Conservation (phyloP, 2,888 invertebrate genomes). For the Tillus elongatus region DNA sequence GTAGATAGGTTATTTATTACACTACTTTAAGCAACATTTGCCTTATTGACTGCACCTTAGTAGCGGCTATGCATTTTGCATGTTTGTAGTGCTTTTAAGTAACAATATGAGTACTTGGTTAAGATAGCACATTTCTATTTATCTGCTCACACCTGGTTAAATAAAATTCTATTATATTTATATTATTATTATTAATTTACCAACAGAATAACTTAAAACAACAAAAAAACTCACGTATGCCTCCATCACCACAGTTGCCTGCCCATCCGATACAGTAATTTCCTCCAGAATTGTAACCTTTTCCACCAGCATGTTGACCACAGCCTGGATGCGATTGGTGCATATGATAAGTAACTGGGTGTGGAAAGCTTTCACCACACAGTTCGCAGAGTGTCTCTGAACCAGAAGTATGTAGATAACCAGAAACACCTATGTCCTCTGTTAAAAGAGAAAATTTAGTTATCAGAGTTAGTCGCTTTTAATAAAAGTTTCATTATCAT, state of each 20-base stretch:
- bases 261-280: constrained; percentile 82
- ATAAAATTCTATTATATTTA: too few relatives aligned
- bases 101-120: too few relatives aligned
- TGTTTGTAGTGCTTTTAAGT: too few relatives aligned
- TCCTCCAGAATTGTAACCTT: constrained; percentile 88
- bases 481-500: too few relatives aligned
- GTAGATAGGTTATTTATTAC: too few relatives aligned
- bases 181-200: background rate
- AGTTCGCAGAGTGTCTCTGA: constrained; percentile 63
- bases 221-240: constrained; percentile 59
- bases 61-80: too few relatives aligned
- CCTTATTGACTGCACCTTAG: too few relatives aligned
- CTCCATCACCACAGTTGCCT: constrained; percentile 81
- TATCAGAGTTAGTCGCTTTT: constrained; percentile 4
- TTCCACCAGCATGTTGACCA: constrained; percentile 72
- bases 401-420: constrained; percentile 29
- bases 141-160: too few relatives aligned
- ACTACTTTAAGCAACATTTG: too few relatives aligned
- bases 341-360: constrained; percentile 89
- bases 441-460: constrained; percentile 10
- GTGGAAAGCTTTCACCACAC: constrained; percentile 67
- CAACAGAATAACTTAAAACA: background rate
- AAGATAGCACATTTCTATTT: too few relatives aligned
- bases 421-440: constrained; percentile 35
- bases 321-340: constrained; percentile 84